Evolutionary conservation across 2,113 vertebrate species (phyloP).

Genomic region (Sander vitreus): DNA sequence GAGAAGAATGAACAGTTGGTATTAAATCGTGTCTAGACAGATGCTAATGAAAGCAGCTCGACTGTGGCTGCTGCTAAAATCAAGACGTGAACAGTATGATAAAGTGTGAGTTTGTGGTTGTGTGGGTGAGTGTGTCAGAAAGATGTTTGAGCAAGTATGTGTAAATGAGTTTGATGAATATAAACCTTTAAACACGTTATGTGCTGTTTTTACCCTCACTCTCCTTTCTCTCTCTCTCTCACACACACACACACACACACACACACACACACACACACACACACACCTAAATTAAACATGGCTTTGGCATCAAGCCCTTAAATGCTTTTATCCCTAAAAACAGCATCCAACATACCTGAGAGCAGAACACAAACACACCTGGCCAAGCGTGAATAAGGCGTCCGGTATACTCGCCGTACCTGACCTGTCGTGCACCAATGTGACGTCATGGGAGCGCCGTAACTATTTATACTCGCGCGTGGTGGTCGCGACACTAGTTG

Average conservation of each 20-base stretch:
- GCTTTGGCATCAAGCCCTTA: slow-evolving; percentile 8
- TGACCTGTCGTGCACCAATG: too few relatives aligned
- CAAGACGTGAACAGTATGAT: slow-evolving; percentile 54
- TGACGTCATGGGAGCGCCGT: too few relatives aligned
- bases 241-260: not conserved
- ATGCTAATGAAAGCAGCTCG: slow-evolving; percentile 69
- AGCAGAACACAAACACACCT: not conserved
- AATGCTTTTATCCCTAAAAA: not conserved
- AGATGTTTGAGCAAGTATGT: slow-evolving; percentile 34
- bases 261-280: not conserved
- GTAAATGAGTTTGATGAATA: slow-evolving; percentile 66
- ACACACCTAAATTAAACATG: slow-evolving; percentile 48
- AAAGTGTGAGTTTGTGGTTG: slow-evolving; percentile 25
- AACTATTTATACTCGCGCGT: too few relatives aligned
- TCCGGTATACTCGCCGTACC: too few relatives aligned
- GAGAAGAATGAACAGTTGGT: slow-evolving; percentile 64
- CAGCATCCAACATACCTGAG: not conserved
- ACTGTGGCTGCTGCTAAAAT: slow-evolving; percentile 51
- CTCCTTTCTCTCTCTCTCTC: slow-evolving; percentile 16
- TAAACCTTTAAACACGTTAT: slow-evolving; percentile 71
- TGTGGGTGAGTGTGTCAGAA: not conserved
- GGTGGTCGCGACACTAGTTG: too few relatives aligned
- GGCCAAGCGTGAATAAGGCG: not conserved
- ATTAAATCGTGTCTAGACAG: slow-evolving; percentile 77
- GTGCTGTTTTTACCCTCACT: slow-evolving; percentile 15